Conservation (phyloP, 2,888 invertebrate genomes). For the Drosophila sordidula region DNA sequence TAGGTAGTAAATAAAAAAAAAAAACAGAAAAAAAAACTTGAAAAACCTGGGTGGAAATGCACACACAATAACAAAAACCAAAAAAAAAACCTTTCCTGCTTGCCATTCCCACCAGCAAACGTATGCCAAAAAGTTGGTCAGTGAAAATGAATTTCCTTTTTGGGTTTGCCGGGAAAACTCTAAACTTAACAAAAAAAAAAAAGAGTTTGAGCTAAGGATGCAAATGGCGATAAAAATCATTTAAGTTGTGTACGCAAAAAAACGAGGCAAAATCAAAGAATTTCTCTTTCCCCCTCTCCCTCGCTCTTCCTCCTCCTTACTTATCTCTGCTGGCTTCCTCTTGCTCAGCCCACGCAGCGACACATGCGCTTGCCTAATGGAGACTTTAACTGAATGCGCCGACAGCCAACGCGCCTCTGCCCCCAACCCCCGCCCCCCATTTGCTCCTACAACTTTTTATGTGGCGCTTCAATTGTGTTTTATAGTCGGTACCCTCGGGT, state of each 20-base stretch:
- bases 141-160: conserved; percentile 70
- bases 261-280: conserved; percentile 29
- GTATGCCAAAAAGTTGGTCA: conserved; percentile 61
- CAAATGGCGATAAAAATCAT: conserved; percentile 56
- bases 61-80: conserved; percentile 28
- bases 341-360: conserved; percentile 37
- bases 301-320: not conserved
- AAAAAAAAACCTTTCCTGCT: conserved; percentile 67
- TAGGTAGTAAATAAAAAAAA: conserved; percentile 30
- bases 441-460: conserved; percentile 27
- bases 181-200: conserved; percentile 10
- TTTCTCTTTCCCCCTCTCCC: conserved; percentile 11
- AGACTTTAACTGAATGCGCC: conserved; percentile 64
- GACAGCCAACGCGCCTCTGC: conserved; percentile 31
- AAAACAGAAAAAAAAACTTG: conserved; percentile 26
- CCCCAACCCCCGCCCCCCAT: not conserved
- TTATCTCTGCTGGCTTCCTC: not conserved
- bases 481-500: conserved; percentile 55
- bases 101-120: conserved; percentile 46
- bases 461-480: conserved; percentile 74
- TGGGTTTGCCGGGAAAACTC: conserved; percentile 21
- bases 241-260: conserved; percentile 6
- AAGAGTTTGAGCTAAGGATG: conserved; percentile 50
- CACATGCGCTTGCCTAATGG: conserved; percentile 59
- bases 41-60: conserved; percentile 34